phyloP scores from a whole-genome alignment of 2,113 vertebrate species.

The Ranitomeya imitator region DNA sequence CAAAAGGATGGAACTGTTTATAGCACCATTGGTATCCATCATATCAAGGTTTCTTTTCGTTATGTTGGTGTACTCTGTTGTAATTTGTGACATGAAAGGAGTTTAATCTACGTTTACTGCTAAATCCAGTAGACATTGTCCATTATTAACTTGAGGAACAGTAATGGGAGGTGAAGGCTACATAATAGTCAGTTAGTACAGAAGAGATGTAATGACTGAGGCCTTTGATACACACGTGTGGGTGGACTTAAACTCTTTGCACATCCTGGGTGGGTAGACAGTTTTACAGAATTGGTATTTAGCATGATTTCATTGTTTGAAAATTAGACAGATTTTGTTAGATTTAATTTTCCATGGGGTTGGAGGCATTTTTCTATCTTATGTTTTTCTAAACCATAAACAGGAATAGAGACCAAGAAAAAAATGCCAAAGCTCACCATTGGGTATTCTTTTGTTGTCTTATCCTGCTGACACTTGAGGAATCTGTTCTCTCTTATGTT shows the following conservation, averaged over 20 bases:
- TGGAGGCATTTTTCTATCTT: background rate
- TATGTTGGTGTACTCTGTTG: too few relatives aligned
- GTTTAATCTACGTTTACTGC: too few relatives aligned
- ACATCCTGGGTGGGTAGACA: constrained; percentile 4
- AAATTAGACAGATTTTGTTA: background rate
- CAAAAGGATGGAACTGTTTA: too few relatives aligned
- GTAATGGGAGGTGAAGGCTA: background rate
- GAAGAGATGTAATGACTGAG: constrained; percentile 13
- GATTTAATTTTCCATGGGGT: background rate
- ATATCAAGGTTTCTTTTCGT: too few relatives aligned
- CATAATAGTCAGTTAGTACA: background rate
- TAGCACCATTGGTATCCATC: too few relatives aligned
- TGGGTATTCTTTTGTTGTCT: too few relatives aligned
- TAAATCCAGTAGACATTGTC: background rate
- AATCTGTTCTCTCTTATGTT: background rate
- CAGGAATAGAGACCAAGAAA: too few relatives aligned
- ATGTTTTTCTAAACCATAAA: background rate
- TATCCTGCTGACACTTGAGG: too few relatives aligned
- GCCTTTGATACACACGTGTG: constrained; percentile 26
- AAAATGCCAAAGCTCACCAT: too few relatives aligned
- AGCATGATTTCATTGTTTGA: background rate
- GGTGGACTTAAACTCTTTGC: constrained; percentile 4
- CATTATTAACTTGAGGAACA: background rate
- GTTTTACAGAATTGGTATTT: background rate
- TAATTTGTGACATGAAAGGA: too few relatives aligned